A percentile compares a stretch with the other conserved stretches of the same genome.
These are phyloP conservation scores for Sardinella longiceps DNA, from an alignment of 2,797 vertebrate genomes.

Conservation along the genomic window DNA sequence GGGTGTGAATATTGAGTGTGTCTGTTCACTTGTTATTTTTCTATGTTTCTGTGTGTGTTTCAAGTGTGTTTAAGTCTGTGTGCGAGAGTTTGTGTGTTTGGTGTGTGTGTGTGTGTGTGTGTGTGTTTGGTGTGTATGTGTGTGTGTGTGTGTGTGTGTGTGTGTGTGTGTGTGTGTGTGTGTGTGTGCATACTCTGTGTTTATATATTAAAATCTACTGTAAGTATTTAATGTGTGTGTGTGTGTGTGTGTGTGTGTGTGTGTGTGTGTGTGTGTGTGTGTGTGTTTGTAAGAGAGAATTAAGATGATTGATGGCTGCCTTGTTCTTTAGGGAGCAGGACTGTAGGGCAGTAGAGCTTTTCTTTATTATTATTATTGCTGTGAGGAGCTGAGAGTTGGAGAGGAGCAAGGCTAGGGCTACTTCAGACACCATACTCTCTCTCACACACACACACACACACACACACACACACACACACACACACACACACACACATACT, in stretches of 20 bases:
- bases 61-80: background rate
- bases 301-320: background rate
- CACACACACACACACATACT: no score
- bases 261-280: background rate
- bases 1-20: constrained; percentile 30
- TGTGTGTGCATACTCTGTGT: no score
- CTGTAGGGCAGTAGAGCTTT: background rate
- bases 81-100: background rate
- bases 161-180: background rate
- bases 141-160: no score
- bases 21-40: constrained; percentile 18
- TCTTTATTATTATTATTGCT: no score
- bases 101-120: background rate
- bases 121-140: background rate
- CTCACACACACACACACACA: no score
- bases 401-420: no score
- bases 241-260: background rate
- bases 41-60: background rate
- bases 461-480: no score
- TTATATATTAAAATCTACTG: no score
- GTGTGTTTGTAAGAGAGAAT: background rate
- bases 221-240: background rate
- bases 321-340: background rate
- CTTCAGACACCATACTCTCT: no score
- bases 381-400: no score